These are phyloP conservation scores for Oreochromis spilurus DNA, from an alignment of 2,113 vertebrate genomes.

Conservation along the genomic window DNA sequence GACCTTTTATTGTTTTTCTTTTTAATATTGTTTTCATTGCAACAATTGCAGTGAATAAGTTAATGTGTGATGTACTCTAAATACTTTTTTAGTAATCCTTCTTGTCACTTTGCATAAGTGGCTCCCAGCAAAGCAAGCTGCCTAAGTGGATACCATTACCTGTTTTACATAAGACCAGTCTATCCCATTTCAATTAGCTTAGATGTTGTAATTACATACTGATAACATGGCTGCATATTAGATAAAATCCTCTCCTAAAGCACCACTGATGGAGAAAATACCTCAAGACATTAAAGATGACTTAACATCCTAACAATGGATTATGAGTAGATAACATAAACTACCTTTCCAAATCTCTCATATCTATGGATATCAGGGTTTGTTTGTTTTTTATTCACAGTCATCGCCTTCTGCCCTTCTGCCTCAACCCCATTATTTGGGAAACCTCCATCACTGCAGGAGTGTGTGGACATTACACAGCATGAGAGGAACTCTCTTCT, in stretches of 20 bases:
- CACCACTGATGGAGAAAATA: background rate
- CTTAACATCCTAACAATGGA: background rate
- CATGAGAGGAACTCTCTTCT: slow-evolving; percentile 43
- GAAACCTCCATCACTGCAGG: slow-evolving; percentile 54
- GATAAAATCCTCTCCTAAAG: background rate
- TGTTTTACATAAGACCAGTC: background rate
- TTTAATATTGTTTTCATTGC: background rate
- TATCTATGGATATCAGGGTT: background rate
- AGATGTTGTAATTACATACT: background rate
- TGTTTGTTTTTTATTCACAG: background rate
- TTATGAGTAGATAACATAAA: background rate
- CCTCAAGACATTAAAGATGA: background rate
- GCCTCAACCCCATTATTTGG: slow-evolving; percentile 16
- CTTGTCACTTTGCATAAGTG: background rate
- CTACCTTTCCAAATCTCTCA: background rate
- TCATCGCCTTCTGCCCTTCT: background rate
- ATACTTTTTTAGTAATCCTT: background rate
- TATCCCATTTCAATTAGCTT: background rate
- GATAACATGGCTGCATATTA: background rate
- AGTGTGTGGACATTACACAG: slow-evolving; percentile 39
- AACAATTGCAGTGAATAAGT: background rate
- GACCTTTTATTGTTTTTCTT: background rate
- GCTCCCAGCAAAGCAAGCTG: background rate
- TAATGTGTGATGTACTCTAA: background rate
- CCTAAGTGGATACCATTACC: background rate